A percentile compares a stretch with the other conserved stretches of the same genome.
Conservation (phyloP, 1,140 invertebrate genomes). For the Hycleus phaleratus region DNA sequence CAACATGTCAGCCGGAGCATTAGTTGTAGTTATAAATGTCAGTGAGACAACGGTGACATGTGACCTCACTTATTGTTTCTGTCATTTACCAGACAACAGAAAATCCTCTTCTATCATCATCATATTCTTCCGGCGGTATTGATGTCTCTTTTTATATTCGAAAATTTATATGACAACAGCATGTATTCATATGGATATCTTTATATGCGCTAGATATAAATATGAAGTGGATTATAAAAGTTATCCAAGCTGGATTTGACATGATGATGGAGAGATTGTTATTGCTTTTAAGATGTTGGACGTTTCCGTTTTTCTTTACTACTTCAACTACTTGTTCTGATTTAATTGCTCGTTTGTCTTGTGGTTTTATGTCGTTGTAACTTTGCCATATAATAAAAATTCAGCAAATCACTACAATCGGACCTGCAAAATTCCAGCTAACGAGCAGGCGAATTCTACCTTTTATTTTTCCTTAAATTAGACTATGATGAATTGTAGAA, state of each 20-base stretch:
- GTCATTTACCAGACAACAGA: slow-evolving; percentile 14
- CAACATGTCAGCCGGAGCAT: slow-evolving; percentile 28
- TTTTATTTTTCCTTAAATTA: too few species aligned
- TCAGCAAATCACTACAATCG: slow-evolving; percentile 2
- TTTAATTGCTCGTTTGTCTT: slow-evolving; percentile 30
- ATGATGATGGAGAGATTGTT: slow-evolving; percentile 14
- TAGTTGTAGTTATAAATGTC: slow-evolving; percentile 33
- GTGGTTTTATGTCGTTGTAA: slow-evolving; percentile 17
- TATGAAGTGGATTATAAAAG: slow-evolving; percentile 13
- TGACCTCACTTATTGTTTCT: slow-evolving; percentile 29
- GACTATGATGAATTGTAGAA: too few species aligned
- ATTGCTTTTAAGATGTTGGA: slow-evolving; percentile 5
- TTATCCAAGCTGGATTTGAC: slow-evolving; percentile 8
- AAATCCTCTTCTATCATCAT: not conserved
- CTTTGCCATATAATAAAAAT: slow-evolving; percentile 16
- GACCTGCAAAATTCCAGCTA: too few species aligned
- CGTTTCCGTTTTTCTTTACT: slow-evolving; percentile 19
- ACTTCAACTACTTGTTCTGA: slow-evolving; percentile 10
- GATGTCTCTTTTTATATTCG: slow-evolving; percentile 23
- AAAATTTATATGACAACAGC: not conserved
- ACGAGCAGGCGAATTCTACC: too few species aligned
- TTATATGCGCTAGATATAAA: not conserved
- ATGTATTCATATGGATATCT: not conserved
- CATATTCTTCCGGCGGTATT: slow-evolving; percentile 16
- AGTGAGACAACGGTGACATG: slow-evolving; percentile 16